Base-by-base conservation (phyloP, 2,113 vertebrate species). In the Salvelinus fontinalis region DNA sequence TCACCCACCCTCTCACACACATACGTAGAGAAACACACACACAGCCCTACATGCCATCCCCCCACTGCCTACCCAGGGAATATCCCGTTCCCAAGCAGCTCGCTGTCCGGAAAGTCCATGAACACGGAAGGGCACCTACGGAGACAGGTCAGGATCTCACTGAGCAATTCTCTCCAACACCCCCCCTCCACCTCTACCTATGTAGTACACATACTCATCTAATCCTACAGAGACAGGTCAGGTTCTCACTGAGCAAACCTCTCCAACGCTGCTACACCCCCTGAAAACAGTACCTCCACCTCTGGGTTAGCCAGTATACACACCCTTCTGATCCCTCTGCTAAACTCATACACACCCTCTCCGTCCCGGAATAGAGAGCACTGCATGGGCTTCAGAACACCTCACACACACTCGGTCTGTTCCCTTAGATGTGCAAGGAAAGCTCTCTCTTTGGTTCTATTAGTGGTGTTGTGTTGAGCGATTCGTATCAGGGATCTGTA, bases 91-190 rank as follows among this genome's bases (percentile, higher is more conserved):
- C 85, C 92, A 89, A 95, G 92, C 89, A 94, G 94, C 73, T 95
- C 94, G 88, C 93, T 94, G 87, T 94, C 94, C 91, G 91, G 91
- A 88, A 94, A 92, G 92, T 95, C 94, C 93, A 94, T 93, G 93
- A 94, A 92, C 91, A 95, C 89, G 80, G 93, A 94, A 83, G 93
- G 94, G 86, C 91, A 95, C 94, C 94, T 95, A 93, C 24, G 91
- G 88, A 94, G 91, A 95, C 88, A 95, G 90, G 91, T 93, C 84
- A 93, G 89, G 91, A 91, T 92, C 90, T 90, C 83, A 83, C 88
- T 91, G 86, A 88, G 86, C 85, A 86, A 84, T 62, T 14, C 26
- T 31, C 27, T 67, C 27, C 60, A 66, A 29, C 22, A 13, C 64
- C 26, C 7, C 24, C 0, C 64, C n/a, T 24, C 27, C 20, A 22